Conservation (phyloP, 1,140 invertebrate species). For the Polyergus mexicanus region DNA sequence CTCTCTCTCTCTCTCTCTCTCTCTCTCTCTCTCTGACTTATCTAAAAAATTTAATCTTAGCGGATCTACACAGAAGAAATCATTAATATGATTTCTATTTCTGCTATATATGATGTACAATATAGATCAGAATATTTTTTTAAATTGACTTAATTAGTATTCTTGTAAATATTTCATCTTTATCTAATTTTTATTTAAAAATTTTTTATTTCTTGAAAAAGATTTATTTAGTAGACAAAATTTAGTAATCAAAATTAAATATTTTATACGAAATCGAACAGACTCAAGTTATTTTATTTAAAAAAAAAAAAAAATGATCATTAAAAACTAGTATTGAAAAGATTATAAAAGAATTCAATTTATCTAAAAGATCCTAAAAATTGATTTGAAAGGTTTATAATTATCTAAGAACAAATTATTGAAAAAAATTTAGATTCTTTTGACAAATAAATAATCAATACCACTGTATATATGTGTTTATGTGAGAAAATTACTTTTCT, state of each 20-base stretch:
- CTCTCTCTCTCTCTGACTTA: neutral
- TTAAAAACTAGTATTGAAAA: neutral
- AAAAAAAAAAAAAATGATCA: neutral
- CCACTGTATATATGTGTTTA: neutral
- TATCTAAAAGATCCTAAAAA: neutral
- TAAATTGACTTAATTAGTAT: neutral
- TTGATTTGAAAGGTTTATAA: neutral
- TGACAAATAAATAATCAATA: neutral
- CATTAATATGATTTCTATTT: neutral
- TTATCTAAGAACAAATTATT: slow-evolving; percentile 1
- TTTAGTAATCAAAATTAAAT: neutral
- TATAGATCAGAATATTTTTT: neutral
- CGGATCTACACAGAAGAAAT: neutral
- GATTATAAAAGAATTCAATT: neutral
- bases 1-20: no score
- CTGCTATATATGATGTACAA: neutral
- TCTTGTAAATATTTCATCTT: slow-evolving; percentile 6
- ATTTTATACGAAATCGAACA: neutral
- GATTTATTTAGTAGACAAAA: no score
- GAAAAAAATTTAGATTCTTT: slow-evolving; percentile 2
- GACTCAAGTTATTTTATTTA: neutral
- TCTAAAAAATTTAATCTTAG: neutral
- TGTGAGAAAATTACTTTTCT: slow-evolving; percentile 13
- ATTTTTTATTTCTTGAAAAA: neutral
- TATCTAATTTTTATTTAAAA: neutral